Conservation (phyloP, 2,797 vertebrate species). For the Nannoperca australis region DNA sequence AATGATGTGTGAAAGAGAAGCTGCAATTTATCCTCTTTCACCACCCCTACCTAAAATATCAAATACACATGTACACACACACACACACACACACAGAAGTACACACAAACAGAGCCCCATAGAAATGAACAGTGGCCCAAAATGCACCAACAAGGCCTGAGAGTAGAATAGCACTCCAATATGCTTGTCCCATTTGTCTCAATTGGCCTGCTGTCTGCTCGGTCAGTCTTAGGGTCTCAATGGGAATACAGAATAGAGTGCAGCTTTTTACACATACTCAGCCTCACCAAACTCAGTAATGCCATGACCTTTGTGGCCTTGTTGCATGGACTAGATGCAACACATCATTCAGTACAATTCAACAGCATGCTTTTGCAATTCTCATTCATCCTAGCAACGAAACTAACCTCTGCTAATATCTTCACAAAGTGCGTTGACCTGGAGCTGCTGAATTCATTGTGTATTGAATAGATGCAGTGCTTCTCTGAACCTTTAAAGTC, state of each 20-base stretch:
- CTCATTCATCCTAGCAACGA: conserved; percentile 16
- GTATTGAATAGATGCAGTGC: conserved; percentile 18
- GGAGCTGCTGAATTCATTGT: conserved; percentile 11
- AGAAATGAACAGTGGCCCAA: conserved; percentile 55
- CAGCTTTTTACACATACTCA: conserved; percentile 77
- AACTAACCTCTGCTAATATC: conserved; percentile 39
- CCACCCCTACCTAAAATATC: conserved; percentile 56
- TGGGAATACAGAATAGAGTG: conserved; percentile 78
- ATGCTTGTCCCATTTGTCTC: conserved; percentile 80
- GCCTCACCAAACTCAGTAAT: conserved; percentile 62
- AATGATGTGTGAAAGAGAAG: conserved; percentile 79
- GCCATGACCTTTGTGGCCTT: conserved; percentile 73
- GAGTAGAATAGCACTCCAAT: conserved; percentile 69
- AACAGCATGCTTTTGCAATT: conserved; percentile 44
- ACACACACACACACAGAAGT: not conserved
- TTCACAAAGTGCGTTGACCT: conserved; percentile 16
- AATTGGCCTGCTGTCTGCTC: conserved; percentile 76
- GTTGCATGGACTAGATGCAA: conserved; percentile 51
- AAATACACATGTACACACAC: conserved; percentile 38
- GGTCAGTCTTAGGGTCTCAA: conserved; percentile 75
- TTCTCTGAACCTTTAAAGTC: conserved; percentile 31
- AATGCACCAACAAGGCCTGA: conserved; percentile 63
- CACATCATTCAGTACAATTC: conserved; percentile 45
- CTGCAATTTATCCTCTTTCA: conserved; percentile 67
- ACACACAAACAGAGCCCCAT: conserved; percentile 34